Evolutionary conservation across 2,113 vertebrate genomes (phyloP), one percentile per base, ranked within the genome.

Genomic region (Haemorhous mexicanus): DNA sequence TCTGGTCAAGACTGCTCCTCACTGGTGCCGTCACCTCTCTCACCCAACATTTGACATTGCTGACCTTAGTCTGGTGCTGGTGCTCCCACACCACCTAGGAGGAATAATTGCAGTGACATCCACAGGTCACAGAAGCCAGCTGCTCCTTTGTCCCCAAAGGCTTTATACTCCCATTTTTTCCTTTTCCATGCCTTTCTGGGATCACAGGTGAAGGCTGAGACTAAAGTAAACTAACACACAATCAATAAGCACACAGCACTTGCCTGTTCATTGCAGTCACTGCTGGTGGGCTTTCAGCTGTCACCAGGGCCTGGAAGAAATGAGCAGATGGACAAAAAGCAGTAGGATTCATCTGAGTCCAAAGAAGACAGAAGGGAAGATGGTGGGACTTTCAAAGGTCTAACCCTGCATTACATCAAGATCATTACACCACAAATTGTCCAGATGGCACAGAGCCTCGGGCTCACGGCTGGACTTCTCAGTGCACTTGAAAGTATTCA

Each of bases 321-420:
- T 9, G 78, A 92, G 88, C 95, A 96, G 93, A 96, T 96, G 95
- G 95, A 92, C 91, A 87, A 89, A 94, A 93, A 89, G n/a, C 95
- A 93, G 83, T 90, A 90, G 92, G 93, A 84, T 81, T 82, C 86
- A 92, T 37, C 58, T 92, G 58, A 92, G 22, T 93, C 92, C 76
- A 93, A 92, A 90, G 92, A 72, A 88, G 94, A 93, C 95, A 97
- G 93, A 96, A 23, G 92, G 94, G 88, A 92, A 89, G 84, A 89
- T 92, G 80, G 92, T 89, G 69, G n/a, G 80, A 87, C 84, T 94
- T 95, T 67, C 77, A 94, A 47, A 96, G 94, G 77, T 93, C 94
- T 97, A 93, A 95, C 92, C 63, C 84, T 96, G 92, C 88, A 93
- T 97, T 96, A 97, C 96, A 96, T 94, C 92, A 94, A 92, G 95